Evolutionary conservation across 2,888 invertebrate species (phyloP).

Genomic region (Clistopyga incitator): DNA sequence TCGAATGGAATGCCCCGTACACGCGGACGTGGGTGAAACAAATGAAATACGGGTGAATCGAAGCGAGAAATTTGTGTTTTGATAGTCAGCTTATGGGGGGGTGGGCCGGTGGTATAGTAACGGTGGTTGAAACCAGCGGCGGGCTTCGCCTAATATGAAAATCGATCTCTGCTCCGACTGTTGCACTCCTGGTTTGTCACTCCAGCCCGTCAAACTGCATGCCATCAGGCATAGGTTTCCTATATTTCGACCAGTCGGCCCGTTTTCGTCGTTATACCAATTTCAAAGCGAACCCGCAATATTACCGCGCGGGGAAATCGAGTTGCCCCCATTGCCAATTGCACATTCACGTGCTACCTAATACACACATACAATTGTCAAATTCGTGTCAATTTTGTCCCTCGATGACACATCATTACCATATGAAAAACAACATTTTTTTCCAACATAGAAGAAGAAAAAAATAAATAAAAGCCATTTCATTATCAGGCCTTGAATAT

Average conservation of each 20-base stretch:
- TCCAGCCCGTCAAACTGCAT: conserved; percentile 18
- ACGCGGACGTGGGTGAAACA: conserved; percentile 51
- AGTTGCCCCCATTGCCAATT: background rate
- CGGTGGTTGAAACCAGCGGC: conserved; percentile 33
- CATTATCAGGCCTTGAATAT: too few relatives aligned
- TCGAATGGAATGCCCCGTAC: background rate
- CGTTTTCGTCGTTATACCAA: conserved; percentile 45
- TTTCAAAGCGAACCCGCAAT: conserved; percentile 38
- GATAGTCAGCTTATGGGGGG: conserved; percentile 55
- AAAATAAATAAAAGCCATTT: background rate
- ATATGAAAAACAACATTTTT: background rate
- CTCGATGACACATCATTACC: background rate
- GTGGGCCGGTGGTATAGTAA: background rate
- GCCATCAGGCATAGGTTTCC: background rate
- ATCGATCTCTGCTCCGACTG: conserved; percentile 60
- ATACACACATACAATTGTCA: background rate
- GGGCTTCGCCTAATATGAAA: conserved; percentile 65
- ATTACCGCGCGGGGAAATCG: conserved; percentile 34
- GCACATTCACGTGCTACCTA: conserved; percentile 1
- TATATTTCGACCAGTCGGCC: conserved; percentile 28
- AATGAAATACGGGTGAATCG: conserved; percentile 70
- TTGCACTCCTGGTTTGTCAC: conserved; percentile 36
- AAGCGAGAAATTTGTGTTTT: conserved; percentile 72
- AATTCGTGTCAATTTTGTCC: background rate
- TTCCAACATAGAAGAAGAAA: background rate